Evolutionary conservation across 2,888 invertebrate species (phyloP).

Genomic region (Sclerodermus sp.): DNA sequence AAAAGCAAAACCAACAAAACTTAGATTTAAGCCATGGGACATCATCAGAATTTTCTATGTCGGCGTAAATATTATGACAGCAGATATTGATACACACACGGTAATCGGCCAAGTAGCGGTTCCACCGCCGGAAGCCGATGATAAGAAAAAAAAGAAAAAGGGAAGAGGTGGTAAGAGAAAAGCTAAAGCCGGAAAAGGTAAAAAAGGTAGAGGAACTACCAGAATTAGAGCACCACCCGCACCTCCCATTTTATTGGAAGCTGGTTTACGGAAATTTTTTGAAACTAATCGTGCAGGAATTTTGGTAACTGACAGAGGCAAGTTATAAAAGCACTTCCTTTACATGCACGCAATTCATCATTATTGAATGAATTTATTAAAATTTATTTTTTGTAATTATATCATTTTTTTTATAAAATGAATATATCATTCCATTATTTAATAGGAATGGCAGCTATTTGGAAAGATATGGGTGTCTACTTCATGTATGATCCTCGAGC

Average conservation of each 20-base stretch:
- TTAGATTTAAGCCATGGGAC: constrained; percentile 36
- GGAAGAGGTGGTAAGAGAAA: constrained; percentile 14
- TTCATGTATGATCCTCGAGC: constrained; percentile 47
- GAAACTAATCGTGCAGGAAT: constrained; percentile 45
- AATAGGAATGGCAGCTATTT: constrained; percentile 37
- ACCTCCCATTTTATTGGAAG: constrained; percentile 36
- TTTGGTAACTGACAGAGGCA: constrained; percentile 31
- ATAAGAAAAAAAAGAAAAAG: constrained; percentile 29
- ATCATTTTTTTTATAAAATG: not conserved
- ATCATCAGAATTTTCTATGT: constrained; percentile 46
- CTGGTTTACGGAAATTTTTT: constrained; percentile 43
- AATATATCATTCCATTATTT: not conserved
- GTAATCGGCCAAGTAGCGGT: constrained; percentile 38
- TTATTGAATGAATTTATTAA: no score
- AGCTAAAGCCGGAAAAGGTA: constrained; percentile 1
- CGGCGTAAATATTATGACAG: constrained; percentile 46
- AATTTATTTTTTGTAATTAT: not conserved
- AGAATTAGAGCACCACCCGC: constrained; percentile 29
- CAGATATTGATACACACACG: constrained; percentile 38
- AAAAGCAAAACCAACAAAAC: constrained; percentile 21
- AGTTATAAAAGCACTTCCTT: no score
- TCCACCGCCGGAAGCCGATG: constrained; percentile 37
- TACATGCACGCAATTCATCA: no score
- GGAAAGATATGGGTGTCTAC: constrained; percentile 47
- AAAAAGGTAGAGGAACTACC: constrained; percentile 7